A percentile compares a stretch with the other conserved stretches of the same genome.
Conservation (phyloP, 2,888 invertebrate genomes). For the Synergus japonicus region DNA sequence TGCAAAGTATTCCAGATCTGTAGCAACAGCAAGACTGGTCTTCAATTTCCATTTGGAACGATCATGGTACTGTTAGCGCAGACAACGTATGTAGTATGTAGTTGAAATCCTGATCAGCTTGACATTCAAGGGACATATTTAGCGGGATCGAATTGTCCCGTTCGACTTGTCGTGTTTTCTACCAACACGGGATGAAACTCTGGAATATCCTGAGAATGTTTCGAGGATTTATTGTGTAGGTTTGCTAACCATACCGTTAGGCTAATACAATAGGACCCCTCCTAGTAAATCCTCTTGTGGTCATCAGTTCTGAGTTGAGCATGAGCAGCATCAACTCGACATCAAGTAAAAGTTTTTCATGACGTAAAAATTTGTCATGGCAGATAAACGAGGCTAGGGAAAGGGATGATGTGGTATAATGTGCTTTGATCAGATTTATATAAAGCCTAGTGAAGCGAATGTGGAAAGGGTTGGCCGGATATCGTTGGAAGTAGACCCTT, state of each 20-base stretch:
- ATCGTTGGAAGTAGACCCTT: conserved; percentile 34
- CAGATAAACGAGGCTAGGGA: not conserved
- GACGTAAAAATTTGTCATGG: too few species aligned
- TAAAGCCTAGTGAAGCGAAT: conserved; percentile 38
- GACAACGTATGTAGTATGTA: conserved; percentile 18
- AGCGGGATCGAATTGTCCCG: conserved; percentile 40
- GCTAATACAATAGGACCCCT: conserved; percentile 39
- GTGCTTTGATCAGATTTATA: conserved; percentile 37
- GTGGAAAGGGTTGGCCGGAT: conserved; percentile 49
- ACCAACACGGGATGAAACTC: conserved; percentile 18
- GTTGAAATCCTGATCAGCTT: conserved; percentile 37
- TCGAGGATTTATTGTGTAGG: conserved; percentile 36
- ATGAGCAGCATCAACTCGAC: not conserved
- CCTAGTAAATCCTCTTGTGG: conserved; percentile 36
- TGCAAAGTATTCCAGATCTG: conserved; percentile 2
- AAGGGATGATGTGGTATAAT: conserved; percentile 14
- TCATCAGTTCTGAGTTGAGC: not conserved
- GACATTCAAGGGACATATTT: conserved; percentile 40
- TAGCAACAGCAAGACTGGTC: conserved; percentile 20
- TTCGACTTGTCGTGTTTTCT: conserved; percentile 31
- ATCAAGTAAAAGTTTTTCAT: too few species aligned
- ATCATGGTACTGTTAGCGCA: conserved; percentile 32
- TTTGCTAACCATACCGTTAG: conserved; percentile 35
- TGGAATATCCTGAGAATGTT: conserved; percentile 41
- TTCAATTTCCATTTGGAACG: conserved; percentile 20